Percentiles rank a stretch among this genome's conserved stretches.
Conservation (phyloP, 1,140 invertebrate species). For the Diabrotica virgifera region DNA sequence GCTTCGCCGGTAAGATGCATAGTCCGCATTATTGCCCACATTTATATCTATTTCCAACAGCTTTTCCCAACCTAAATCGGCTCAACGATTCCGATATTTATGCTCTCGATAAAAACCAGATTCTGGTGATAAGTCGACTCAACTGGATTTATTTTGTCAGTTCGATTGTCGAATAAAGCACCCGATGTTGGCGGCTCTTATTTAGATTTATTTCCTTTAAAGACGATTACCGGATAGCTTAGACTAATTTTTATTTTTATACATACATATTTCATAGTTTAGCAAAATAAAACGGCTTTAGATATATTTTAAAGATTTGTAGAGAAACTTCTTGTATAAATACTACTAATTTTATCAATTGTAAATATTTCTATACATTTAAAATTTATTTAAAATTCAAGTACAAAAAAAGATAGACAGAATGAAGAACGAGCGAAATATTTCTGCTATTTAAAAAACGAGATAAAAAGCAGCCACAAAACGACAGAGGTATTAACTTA, state of each 20-base stretch:
- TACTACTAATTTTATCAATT: no score
- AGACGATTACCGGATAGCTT: neutral
- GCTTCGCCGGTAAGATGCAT: conserved; percentile 32
- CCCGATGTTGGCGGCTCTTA: neutral
- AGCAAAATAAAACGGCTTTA: no score
- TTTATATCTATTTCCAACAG: conserved; percentile 37
- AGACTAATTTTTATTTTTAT: neutral
- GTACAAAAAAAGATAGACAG: no score
- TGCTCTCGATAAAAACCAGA: conserved; percentile 13
- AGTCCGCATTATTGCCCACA: conserved; percentile 38
- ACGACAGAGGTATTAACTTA: no score
- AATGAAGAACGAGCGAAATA: no score
- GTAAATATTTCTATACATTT: no score
- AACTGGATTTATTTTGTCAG: conserved; percentile 2
- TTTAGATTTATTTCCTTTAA: neutral
- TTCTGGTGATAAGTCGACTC: conserved; percentile 1
- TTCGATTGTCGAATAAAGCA: conserved; percentile 2
- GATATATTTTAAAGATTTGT: no score
- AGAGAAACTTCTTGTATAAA: no score
- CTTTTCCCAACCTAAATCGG: conserved; percentile 33
- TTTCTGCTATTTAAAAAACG: no score
- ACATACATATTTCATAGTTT: no score
- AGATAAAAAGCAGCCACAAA: no score
- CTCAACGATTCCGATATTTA: conserved; percentile 22
- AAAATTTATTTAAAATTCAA: no score